These are phyloP conservation scores for Anguilla anguilla DNA, from an alignment of 2,797 vertebrate species.

Conservation along the genomic window DNA sequence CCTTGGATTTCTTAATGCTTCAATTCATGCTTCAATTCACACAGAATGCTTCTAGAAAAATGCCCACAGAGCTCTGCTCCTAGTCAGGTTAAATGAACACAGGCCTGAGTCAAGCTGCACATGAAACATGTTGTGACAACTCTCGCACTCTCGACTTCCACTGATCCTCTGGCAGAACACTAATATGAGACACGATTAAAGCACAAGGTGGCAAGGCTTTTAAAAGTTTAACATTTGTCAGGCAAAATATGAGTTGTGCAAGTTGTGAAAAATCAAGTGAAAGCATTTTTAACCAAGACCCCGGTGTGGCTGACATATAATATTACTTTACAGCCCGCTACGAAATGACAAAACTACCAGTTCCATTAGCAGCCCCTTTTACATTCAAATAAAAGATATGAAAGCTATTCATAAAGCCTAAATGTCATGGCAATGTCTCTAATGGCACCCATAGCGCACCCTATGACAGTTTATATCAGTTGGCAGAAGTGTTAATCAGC, in stretches of 20 bases:
- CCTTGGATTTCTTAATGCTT: neutral
- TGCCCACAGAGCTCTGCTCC: neutral
- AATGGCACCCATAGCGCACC: neutral
- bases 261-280: neutral
- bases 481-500: neutral
- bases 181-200: neutral
- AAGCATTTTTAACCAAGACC: neutral
- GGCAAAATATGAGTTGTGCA: neutral
- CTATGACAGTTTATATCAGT: neutral
- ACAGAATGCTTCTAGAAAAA: neutral
- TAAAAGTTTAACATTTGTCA: neutral
- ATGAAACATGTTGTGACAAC: constrained; percentile 4
- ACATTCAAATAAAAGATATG: neutral
- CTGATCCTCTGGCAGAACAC: neutral
- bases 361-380: neutral
- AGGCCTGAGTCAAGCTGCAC: constrained; percentile 1
- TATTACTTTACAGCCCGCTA: neutral
- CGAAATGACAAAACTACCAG: neutral
- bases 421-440: neutral
- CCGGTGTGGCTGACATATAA: neutral
- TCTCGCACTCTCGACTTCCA: neutral
- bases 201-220: neutral
- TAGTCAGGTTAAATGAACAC: constrained; percentile 9
- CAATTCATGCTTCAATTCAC: neutral
- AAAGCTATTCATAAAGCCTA: neutral